Conservation (phyloP, 2,888 invertebrate species). For the Plebejus anna region DNA sequence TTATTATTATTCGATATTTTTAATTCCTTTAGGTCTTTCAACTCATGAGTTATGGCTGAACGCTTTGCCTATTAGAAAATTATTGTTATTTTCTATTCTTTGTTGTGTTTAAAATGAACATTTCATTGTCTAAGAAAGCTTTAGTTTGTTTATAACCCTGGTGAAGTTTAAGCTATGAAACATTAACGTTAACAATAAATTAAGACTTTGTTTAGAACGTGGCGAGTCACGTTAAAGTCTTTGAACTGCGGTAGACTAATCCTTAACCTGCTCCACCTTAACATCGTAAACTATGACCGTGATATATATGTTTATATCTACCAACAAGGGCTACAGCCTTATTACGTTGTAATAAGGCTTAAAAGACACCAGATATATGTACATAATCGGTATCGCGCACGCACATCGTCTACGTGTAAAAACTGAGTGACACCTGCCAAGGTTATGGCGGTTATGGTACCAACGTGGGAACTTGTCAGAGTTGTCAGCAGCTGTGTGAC, state of each 20-base stretch:
- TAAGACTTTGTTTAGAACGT: too few species aligned
- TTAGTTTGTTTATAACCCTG: too few species aligned
- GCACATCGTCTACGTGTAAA: conserved; percentile 1
- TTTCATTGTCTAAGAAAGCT: too few species aligned
- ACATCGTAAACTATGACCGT: background rate
- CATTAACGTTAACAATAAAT: too few species aligned
- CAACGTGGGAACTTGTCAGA: background rate
- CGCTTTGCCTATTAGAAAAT: too few species aligned
- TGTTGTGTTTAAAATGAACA: too few species aligned
- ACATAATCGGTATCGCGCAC: background rate
- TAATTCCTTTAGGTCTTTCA: too few species aligned
- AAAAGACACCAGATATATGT: background rate
- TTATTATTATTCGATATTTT: too few species aligned
- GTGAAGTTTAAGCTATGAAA: too few species aligned
- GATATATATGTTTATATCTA: background rate
- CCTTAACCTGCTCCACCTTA: background rate
- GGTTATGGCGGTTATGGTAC: conserved; percentile 5
- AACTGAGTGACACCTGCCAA: conserved; percentile 5
- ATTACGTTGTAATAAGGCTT: background rate
- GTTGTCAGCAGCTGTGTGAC: background rate
- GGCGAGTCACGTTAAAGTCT: too few species aligned
- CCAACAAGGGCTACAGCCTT: background rate
- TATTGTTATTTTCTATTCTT: too few species aligned
- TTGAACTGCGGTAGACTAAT: background rate
- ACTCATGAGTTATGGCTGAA: too few species aligned